These are phyloP conservation scores for Spodoptera litura DNA, from an alignment of 1,140 invertebrate species.

Conservation along the genomic window DNA sequence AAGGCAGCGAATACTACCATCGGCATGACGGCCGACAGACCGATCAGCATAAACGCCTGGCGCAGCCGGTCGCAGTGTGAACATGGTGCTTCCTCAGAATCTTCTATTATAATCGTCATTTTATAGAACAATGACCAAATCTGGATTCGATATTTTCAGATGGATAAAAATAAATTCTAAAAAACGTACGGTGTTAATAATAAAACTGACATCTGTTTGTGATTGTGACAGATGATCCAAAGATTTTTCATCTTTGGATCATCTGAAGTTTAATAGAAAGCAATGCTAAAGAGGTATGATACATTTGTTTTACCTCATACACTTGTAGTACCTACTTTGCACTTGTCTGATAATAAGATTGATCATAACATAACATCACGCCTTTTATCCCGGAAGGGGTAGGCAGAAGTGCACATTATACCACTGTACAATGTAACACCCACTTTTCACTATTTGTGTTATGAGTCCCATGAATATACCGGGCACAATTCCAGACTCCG, in stretches of 20 bases:
- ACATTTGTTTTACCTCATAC: too few species aligned
- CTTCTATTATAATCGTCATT: slow-evolving; percentile 62
- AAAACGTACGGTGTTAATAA: background rate
- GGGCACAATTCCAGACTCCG: too few species aligned
- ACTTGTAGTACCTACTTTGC: too few species aligned
- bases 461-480: too few species aligned
- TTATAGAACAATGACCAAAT: background rate
- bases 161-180: background rate
- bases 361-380: too few species aligned
- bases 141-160: background rate
- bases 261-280: background rate
- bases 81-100: slow-evolving; percentile 60
- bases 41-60: slow-evolving; percentile 63
- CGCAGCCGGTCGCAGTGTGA: slow-evolving; percentile 60
- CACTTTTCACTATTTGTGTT: too few species aligned
- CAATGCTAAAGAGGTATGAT: background rate
- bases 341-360: too few species aligned
- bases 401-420: too few species aligned
- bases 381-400: too few species aligned
- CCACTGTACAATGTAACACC: too few species aligned
- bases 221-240: background rate
- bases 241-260: background rate
- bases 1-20: slow-evolving; percentile 64
- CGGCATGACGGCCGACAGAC: slow-evolving; percentile 64
- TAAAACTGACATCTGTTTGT: slow-evolving; percentile 29